Evolutionary conservation across 2,888 invertebrate species (phyloP), one percentile per base, ranked within the genome.

Genomic region (Caenorhabditis sp.): DNA sequence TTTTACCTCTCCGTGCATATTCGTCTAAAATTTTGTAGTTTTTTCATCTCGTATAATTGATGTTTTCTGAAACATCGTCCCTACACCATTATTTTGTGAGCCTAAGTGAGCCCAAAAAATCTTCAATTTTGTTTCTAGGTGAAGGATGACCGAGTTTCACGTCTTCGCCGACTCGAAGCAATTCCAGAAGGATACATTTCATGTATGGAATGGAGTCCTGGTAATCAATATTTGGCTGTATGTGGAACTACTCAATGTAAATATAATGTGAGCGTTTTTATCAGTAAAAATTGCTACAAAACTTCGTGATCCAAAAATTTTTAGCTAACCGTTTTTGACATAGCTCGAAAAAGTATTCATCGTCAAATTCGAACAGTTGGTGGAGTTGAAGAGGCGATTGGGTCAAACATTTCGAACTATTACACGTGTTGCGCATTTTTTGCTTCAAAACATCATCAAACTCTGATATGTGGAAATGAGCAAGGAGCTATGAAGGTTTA

Each of bases 191-290:
- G 58, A 36, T 31, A 54, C 5, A 74, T 83, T 12, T 54, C 64
- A 0, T 66, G 69, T 43, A 51, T 84, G 55, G 81, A 82, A 24
- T 84, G 83, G 76, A 82, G 82, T 61, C 54, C 50, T 12, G 74
- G 81, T 61, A 77, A 78, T 59, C 71, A 66, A 24, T 81, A 60
- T 51, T 24, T 84, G 31, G 79, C 83, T 5, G 71, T 80, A 50
- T 72, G 79, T 37, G 77, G 76, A 17, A 62, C 71, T 23, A 68
- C 67, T n/a, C 19, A 62, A 1, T 43, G 58, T 58, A 74, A 74
- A 58, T 69, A 66, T 53, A 62, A 70, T 63, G 73, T 73, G 21
- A 62, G 68, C 61, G 26, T 26, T n/a, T 27, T 23, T 10, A 12
- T 55, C 27, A 21, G n/a, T 17, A 5, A 58, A 58, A 31, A 8